phyloP scores from a whole-genome alignment of 2,113 vertebrate species.

The Stigmatopora nigra region DNA sequence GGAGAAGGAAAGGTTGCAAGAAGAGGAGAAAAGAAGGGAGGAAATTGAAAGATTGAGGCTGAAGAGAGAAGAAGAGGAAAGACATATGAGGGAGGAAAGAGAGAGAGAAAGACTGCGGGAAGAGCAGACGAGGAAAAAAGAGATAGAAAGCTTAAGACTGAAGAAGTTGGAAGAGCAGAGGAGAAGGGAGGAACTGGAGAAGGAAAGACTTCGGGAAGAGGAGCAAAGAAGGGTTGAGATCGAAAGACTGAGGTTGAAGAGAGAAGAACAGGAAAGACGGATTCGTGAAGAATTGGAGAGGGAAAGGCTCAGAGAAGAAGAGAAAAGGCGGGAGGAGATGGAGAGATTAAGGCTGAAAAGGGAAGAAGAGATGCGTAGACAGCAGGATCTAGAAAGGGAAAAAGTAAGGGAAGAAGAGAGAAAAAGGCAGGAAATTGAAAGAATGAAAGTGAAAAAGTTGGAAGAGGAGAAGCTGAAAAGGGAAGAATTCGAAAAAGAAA shows the following conservation, averaged over 20 bases:
- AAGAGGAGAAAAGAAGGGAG: constrained; percentile 2
- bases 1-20: not conserved
- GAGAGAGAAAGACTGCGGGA: constrained; percentile 2
- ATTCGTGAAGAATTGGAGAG: not conserved
- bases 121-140: not conserved
- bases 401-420: constrained; percentile 4
- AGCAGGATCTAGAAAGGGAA: not conserved
- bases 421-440: constrained; percentile 9
- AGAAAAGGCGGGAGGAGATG: constrained; percentile 7
- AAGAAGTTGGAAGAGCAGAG: not conserved
- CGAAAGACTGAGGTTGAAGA: not conserved
- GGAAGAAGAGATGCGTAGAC: constrained; percentile 17
- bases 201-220: not conserved
- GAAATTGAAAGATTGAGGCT: constrained; percentile 6
- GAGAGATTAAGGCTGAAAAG: constrained; percentile 20
- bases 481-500: constrained; percentile 13
- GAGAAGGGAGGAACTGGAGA: not conserved
- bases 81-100: not conserved
- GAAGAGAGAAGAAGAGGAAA: not conserved
- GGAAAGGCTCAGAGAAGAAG: not conserved
- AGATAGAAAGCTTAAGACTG: not conserved
- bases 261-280: constrained; percentile 16
- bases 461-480: constrained; percentile 22
- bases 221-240: not conserved
- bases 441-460: constrained; percentile 20